phyloP scores from a whole-genome alignment of 2,888 invertebrate genomes.

The Himalopsyche tibetana region DNA sequence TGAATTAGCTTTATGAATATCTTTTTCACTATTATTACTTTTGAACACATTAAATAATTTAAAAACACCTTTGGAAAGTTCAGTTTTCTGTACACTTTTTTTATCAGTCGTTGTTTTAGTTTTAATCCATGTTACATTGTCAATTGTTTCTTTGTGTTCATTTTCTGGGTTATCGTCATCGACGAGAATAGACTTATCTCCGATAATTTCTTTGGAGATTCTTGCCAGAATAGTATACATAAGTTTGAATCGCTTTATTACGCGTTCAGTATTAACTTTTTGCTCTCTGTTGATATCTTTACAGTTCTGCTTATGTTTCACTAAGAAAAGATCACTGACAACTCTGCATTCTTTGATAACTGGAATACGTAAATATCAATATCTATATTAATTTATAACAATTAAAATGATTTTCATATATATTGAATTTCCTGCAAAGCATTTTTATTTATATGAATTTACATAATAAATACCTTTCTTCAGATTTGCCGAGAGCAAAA shows the following conservation, averaged over 20 bases:
- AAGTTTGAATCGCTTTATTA: conserved; percentile 61
- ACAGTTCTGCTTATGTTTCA: conserved; percentile 36
- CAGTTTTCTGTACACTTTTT: not conserved
- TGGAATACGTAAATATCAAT: conserved; percentile 53
- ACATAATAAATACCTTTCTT: conserved; percentile 55
- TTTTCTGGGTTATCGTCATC: conserved; percentile 34
- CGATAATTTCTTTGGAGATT: conserved; percentile 58
- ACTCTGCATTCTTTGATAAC: conserved; percentile 61
- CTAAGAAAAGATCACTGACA: conserved; percentile 58
- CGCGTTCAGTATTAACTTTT: conserved; percentile 53
- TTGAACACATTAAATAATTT: conserved; percentile 60
- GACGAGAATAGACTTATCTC: conserved; percentile 46
- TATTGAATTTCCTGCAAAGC: not conserved
- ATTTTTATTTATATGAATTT: not conserved
- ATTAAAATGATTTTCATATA: not conserved
- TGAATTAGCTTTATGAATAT: conserved; percentile 5
- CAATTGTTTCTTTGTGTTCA: conserved; percentile 27
- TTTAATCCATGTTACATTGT: conserved; percentile 8
- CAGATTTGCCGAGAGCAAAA: conserved; percentile 47
- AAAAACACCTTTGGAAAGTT: conserved; percentile 56
- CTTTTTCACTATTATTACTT: conserved; percentile 20
- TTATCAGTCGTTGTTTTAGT: conserved; percentile 7
- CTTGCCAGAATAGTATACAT: conserved; percentile 57
- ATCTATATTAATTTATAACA: conserved; percentile 12
- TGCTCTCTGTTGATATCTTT: conserved; percentile 37